Evolutionary conservation across 2,797 vertebrate species (phyloP).

Genomic region (Adrianichthys oophorus): DNA sequence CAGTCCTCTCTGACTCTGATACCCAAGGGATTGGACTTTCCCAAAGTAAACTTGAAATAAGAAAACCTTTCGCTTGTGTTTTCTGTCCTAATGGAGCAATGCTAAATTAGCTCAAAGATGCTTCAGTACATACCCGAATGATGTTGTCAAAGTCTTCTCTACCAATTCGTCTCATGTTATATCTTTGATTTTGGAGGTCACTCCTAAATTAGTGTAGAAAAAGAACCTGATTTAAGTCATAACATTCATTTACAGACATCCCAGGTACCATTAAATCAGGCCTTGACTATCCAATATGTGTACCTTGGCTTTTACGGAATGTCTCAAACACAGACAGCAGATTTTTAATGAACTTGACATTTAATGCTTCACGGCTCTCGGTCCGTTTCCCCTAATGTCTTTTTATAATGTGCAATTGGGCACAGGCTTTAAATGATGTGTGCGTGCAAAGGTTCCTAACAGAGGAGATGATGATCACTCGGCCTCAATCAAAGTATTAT

Average conservation of each 20-base stretch:
- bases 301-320: slow-evolving; percentile 34
- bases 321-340: slow-evolving; percentile 34
- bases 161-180: no score
- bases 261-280: slow-evolving; percentile 29
- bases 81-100: slow-evolving; percentile 27
- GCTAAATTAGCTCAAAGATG: slow-evolving; percentile 54
- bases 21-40: slow-evolving; percentile 53
- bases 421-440: slow-evolving; percentile 46
- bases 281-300: slow-evolving; percentile 29
- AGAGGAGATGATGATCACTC: slow-evolving; percentile 45
- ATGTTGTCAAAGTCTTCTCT: slow-evolving; percentile 1
- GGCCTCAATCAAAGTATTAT: slow-evolving; percentile 52
- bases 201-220: neutral
- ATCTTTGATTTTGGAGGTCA: neutral
- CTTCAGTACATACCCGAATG: slow-evolving; percentile 25
- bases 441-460: slow-evolving; percentile 34
- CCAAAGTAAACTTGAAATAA: slow-evolving; percentile 48
- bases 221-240: neutral
- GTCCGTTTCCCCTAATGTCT: slow-evolving; percentile 51
- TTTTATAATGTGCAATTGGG: slow-evolving; percentile 57
- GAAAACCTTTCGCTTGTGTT: slow-evolving; percentile 40
- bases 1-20: slow-evolving; percentile 39
- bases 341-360: slow-evolving; percentile 69
- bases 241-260: slow-evolving; percentile 16
- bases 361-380: slow-evolving; percentile 60